Conservation (phyloP, 2,113 vertebrate genomes). For the Sterna hirundo region DNA sequence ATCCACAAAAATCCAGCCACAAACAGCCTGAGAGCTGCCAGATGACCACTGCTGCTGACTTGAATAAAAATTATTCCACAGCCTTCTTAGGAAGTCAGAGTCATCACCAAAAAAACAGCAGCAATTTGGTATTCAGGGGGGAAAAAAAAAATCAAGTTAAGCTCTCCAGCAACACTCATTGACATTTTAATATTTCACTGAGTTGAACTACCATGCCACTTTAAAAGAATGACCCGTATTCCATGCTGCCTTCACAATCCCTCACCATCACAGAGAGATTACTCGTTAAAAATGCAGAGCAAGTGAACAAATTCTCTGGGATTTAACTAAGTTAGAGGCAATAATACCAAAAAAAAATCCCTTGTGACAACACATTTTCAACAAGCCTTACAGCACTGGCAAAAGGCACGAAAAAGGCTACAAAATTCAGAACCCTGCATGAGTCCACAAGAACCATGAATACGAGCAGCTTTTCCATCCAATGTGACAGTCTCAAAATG, state of each 20-base stretch:
- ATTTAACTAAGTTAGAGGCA: not conserved
- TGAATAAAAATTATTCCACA: not conserved
- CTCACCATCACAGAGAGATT: not conserved
- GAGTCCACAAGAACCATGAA: not conserved
- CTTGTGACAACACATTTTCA: not conserved
- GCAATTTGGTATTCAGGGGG: not conserved
- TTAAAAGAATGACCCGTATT: not conserved
- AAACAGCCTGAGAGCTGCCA: not conserved
- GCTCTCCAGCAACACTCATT: not conserved
- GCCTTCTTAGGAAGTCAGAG: not conserved
- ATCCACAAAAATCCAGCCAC: not conserved
- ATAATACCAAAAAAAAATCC: not conserved
- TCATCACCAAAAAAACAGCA: not conserved
- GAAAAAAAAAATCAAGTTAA: not conserved
- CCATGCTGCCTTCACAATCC: not conserved
- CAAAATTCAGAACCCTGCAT: conserved; percentile 1
- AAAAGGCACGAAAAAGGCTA: not conserved
- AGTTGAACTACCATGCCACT: not conserved
- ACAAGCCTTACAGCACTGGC: not conserved
- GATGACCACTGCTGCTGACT: not conserved
- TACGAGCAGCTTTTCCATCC: conserved; percentile 24
- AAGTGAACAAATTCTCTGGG: not conserved
- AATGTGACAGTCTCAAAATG: conserved; percentile 26
- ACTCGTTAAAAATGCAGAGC: not conserved
- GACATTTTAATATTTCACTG: conserved; percentile 10